Evolutionary conservation across 2,797 vertebrate species (phyloP).

Genomic region (Lycodopsis pacificus): DNA sequence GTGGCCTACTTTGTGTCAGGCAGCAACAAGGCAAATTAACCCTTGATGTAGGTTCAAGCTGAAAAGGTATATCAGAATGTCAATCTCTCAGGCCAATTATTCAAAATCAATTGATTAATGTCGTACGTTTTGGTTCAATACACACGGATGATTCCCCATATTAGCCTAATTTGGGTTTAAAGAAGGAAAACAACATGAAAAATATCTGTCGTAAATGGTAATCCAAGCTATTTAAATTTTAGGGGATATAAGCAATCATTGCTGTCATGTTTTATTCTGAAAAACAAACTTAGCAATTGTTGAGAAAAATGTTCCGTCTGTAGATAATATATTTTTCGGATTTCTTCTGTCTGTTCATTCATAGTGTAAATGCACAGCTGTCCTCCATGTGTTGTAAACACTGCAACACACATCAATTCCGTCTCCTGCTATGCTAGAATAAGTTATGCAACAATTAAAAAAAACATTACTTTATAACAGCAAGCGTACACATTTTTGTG

Average conservation of each 20-base stretch:
- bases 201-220: not conserved
- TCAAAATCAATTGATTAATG: slow-evolving; percentile 10
- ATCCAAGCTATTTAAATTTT: not conserved
- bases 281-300: not conserved
- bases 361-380: not conserved
- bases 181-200: not conserved
- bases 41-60: slow-evolving; percentile 14
- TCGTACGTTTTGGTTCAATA: slow-evolving; percentile 8
- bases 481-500: not conserved
- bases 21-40: slow-evolving; percentile 34
- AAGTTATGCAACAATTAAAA: not conserved
- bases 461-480: not conserved
- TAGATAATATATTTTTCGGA: not conserved
- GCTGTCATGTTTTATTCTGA: not conserved
- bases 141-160: not conserved
- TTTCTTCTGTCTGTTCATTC: not conserved
- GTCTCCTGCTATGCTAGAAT: too few relatives aligned
- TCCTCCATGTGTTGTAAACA: not conserved
- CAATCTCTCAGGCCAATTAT: slow-evolving; percentile 8
- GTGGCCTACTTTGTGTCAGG: slow-evolving; percentile 65
- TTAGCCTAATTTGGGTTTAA: not conserved
- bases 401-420: not conserved
- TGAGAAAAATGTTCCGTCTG: not conserved
- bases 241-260: not conserved
- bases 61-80: not conserved